Conservation (phyloP, 2,797 vertebrate species). For the Melanotaenia pygmaea region DNA sequence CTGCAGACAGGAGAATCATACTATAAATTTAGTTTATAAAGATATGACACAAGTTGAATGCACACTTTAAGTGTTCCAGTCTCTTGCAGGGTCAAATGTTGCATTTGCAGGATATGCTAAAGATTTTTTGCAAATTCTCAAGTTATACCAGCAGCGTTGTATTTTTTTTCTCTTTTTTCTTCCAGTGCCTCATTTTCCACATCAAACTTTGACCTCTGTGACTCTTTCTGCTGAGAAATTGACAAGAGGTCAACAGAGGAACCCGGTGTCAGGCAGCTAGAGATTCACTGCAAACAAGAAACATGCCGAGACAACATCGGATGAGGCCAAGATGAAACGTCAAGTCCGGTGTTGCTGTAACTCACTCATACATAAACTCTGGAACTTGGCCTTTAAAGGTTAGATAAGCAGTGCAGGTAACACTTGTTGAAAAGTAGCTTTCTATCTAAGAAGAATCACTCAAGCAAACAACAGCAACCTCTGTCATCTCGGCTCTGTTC, state of each 20-base stretch:
- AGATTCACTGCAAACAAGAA: not conserved
- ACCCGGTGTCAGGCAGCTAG: not conserved
- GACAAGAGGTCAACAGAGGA: not conserved
- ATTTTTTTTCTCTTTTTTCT: not conserved
- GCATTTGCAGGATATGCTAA: not conserved
- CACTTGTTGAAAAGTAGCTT: slow-evolving; percentile 46
- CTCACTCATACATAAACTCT: slow-evolving; percentile 18
- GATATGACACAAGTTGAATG: not conserved
- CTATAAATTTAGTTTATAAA: not conserved
- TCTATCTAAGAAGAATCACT: slow-evolving; percentile 22
- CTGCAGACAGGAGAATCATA: too few species aligned
- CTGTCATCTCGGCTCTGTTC: slow-evolving; percentile 50
- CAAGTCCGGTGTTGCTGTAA: slow-evolving; percentile 9
- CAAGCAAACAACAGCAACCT: slow-evolving; percentile 47
- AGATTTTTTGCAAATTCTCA: not conserved
- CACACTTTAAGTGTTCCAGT: not conserved
- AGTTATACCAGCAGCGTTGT: not conserved
- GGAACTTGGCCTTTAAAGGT: slow-evolving; percentile 15
- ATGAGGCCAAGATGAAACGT: not conserved
- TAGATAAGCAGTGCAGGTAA: slow-evolving; percentile 17
- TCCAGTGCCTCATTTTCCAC: not conserved
- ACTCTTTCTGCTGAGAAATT: not conserved
- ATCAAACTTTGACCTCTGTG: not conserved
- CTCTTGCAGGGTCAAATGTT: not conserved
- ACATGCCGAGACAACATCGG: not conserved